Evolutionary conservation across 92 coral and sea anemone genomes (phyloP), one percentile per base, ranked within the genome.

Genomic region (Anthopleura xanthogrammica): DNA sequence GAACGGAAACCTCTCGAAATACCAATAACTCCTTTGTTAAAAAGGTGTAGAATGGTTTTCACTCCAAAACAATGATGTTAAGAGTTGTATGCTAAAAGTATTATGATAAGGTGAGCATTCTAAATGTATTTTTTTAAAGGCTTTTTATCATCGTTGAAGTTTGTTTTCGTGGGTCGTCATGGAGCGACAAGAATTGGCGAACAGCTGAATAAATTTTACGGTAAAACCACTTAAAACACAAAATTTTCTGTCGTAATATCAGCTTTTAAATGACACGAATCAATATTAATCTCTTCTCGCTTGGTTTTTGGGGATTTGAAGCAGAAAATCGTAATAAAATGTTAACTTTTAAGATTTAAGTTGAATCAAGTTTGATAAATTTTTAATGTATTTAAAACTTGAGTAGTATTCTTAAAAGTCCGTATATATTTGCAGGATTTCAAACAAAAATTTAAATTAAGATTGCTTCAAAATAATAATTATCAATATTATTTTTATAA

Each of bases 11-110:
- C 55, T 62, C 76, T 43, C 78, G 16, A 41, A 62, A 80, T 58
- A 79, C 52, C 54, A 24, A 79, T 79, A 60, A 41, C 9, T 79
- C 70, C 46, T 79, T 68, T 68, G 74, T 23, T 9, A 68, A 68
- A 23, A 68, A 68, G 74, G 74, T 29, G 74, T 68, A 68, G 41
- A 1, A 68, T 12, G 74, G 74, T 36, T 68, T n/a, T n/a, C 43
- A 68, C 10, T 68, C 41, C 41, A 68, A 24, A 68, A 29, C 1
- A 68, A 68, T 29, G 17, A 29, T 68, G 29, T 13, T 24, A 23
- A 23, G 24, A 68, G 16, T 75, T 42, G 17, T 12, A 42, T 17
- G 5, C 50, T 50, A 23, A 75, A 75, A 42, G 12, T 75, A 75
- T 75, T 41, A 16, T 41, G 23, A 20, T 42, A 22, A 68, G 84